These are phyloP conservation scores for Balanococcus diminutus DNA, from an alignment of 2,888 invertebrate species.

Conservation along the genomic window DNA sequence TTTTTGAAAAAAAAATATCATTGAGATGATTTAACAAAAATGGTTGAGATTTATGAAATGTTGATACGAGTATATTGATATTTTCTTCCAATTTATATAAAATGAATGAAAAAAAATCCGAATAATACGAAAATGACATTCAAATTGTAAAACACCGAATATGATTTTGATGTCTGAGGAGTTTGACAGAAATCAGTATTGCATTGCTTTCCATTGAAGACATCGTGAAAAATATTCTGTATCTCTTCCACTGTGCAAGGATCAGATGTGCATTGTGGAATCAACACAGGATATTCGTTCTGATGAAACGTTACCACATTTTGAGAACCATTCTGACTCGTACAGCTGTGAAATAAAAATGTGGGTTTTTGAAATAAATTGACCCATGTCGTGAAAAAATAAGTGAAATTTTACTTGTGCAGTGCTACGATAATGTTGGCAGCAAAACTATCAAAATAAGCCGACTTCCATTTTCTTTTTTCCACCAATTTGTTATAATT, in stretches of 20 bases:
- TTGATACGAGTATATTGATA: too few relatives aligned
- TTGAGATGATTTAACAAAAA: too few relatives aligned
- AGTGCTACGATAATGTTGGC: slow-evolving; percentile 77
- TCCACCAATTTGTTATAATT: slow-evolving; percentile 67
- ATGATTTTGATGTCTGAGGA: neutral
- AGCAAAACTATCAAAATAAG: slow-evolving; percentile 73
- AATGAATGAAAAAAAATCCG: too few relatives aligned
- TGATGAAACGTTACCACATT: neutral
- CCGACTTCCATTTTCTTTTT: slow-evolving; percentile 71
- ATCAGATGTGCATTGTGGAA: neutral
- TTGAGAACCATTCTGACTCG: neutral
- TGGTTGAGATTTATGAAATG: too few relatives aligned
- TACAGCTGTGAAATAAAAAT: slow-evolving; percentile 54
- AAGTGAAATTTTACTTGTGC: slow-evolving; percentile 48
- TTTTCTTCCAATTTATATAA: too few relatives aligned
- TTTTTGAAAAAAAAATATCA: too few relatives aligned
- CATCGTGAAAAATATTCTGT: neutral
- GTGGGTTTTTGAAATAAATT: slow-evolving; percentile 68
- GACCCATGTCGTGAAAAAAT: too few relatives aligned
- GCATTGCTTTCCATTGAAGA: neutral
- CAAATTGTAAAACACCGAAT: neutral
- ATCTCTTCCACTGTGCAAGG: neutral
- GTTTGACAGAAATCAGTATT: neutral
- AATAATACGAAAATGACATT: too few relatives aligned
- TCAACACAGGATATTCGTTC: neutral